A percentile compares a stretch with the other conserved stretches of the same genome.
These are phyloP conservation scores for Apistogramma diplotaenia DNA, from an alignment of 2,113 vertebrate species.

Conservation along the genomic window DNA sequence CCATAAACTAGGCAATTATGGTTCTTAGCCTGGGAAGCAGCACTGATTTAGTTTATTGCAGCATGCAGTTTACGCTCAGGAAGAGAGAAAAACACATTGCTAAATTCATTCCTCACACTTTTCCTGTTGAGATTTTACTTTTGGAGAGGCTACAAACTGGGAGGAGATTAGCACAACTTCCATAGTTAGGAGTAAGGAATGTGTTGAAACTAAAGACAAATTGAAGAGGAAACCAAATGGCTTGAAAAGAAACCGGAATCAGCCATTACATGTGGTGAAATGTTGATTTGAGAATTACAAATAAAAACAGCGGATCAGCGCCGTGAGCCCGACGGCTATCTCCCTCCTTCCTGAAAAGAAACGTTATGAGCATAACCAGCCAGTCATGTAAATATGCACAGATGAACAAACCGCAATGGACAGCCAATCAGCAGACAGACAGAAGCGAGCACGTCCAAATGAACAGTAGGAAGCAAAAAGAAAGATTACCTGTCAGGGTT, in stretches of 20 bases:
- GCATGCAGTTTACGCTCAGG: neutral
- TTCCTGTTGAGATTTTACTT: neutral
- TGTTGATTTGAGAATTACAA: conserved; percentile 33
- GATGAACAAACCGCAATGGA: conserved; percentile 55
- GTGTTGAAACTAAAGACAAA: neutral
- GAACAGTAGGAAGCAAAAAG: conserved; percentile 59
- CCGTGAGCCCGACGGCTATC: neutral
- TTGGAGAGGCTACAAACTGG: neutral
- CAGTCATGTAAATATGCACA: conserved; percentile 63
- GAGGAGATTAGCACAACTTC: neutral
- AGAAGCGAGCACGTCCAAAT: conserved; percentile 52
- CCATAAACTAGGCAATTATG: neutral
- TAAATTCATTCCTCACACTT: neutral
- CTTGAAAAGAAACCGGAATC: conserved; percentile 15
- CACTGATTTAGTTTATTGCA: neutral
- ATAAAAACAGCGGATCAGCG: conserved; percentile 11
- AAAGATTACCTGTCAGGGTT: conserved; percentile 78
- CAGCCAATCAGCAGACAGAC: conserved; percentile 61
- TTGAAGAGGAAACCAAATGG: conserved; percentile 1
- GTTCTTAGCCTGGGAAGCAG: neutral
- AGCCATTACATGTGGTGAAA: conserved; percentile 9
- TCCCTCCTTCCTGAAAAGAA: conserved; percentile 21
- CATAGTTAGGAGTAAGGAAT: neutral
- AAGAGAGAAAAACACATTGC: neutral
- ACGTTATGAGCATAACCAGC: conserved; percentile 23